phyloP scores from a whole-genome alignment of 2,113 vertebrate species.

The Brachirus orientalis region DNA sequence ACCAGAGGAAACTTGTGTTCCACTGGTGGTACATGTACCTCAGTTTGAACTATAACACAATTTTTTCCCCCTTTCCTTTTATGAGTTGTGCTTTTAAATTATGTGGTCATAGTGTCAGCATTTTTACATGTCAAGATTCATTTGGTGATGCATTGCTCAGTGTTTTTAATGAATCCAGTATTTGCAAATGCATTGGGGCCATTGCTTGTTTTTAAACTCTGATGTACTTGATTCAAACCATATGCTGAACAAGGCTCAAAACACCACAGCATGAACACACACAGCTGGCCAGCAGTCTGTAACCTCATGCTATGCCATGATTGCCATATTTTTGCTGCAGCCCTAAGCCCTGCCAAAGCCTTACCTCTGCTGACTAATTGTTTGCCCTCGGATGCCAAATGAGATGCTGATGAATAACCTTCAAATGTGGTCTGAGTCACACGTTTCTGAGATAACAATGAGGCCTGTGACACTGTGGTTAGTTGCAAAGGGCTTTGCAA shows the following conservation, averaged over 20 bases:
- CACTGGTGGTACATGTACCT: no score
- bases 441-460: slow-evolving; percentile 23
- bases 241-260: slow-evolving; percentile 57
- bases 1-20: no score
- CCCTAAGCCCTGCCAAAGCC: slow-evolving; percentile 39
- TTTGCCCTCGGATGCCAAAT: slow-evolving; percentile 45
- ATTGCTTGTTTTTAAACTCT: slow-evolving; percentile 60
- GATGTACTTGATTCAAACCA: slow-evolving; percentile 65
- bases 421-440: slow-evolving; percentile 33
- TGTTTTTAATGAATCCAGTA: slow-evolving; percentile 47
- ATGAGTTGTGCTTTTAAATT: slow-evolving; percentile 28
- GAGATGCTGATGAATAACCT: slow-evolving; percentile 44
- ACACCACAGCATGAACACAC: slow-evolving; percentile 56
- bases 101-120: slow-evolving; percentile 44
- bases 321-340: slow-evolving; percentile 48
- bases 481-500: slow-evolving; percentile 15
- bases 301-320: slow-evolving; percentile 64
- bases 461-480: slow-evolving; percentile 14
- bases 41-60: no score
- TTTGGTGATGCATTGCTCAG: slow-evolving; percentile 42
- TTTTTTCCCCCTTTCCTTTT: not conserved
- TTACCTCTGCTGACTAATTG: slow-evolving; percentile 43
- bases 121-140: slow-evolving; percentile 35
- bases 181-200: slow-evolving; percentile 44
- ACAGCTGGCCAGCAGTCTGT: slow-evolving; percentile 65